Evolutionary conservation across 2,888 invertebrate genomes (phyloP).

Genomic region (Rhaphigaster nebulosa): DNA sequence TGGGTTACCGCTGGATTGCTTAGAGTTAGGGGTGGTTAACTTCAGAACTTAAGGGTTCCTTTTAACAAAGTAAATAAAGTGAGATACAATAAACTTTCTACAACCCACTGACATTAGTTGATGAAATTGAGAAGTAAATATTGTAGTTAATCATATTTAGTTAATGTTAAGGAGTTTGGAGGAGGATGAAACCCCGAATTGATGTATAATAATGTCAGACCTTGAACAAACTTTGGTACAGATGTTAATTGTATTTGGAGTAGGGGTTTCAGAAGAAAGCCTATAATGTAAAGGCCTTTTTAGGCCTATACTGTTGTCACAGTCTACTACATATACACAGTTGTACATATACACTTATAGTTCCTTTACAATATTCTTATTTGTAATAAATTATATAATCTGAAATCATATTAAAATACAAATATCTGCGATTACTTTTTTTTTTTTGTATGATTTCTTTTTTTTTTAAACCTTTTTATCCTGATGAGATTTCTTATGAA

Average conservation of each 20-base stretch:
- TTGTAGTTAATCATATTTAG: not conserved
- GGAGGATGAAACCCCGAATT: not conserved
- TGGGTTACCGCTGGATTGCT: not conserved
- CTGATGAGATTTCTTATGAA: no score
- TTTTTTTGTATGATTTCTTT: no score
- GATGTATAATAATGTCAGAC: not conserved
- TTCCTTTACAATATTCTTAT: no score
- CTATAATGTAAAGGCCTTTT: no score
- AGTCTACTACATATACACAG: no score
- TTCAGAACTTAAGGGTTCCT: not conserved
- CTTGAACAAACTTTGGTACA: not conserved
- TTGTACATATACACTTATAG: no score
- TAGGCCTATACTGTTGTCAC: no score
- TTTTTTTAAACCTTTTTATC: no score
- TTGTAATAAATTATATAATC: no score
- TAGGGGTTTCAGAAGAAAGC: no score
- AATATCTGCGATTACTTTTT: no score
- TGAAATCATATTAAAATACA: no score
- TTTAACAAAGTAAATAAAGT: slow-evolving; percentile 8
- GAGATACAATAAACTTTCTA: not conserved
- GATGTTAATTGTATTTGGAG: not conserved
- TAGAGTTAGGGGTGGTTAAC: not conserved
- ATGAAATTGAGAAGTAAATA: not conserved
- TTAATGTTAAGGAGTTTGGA: not conserved
- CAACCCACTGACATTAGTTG: not conserved